phyloP scores from a whole-genome alignment of 2,888 invertebrate species.

The Lasioglossum pauxillum region DNA sequence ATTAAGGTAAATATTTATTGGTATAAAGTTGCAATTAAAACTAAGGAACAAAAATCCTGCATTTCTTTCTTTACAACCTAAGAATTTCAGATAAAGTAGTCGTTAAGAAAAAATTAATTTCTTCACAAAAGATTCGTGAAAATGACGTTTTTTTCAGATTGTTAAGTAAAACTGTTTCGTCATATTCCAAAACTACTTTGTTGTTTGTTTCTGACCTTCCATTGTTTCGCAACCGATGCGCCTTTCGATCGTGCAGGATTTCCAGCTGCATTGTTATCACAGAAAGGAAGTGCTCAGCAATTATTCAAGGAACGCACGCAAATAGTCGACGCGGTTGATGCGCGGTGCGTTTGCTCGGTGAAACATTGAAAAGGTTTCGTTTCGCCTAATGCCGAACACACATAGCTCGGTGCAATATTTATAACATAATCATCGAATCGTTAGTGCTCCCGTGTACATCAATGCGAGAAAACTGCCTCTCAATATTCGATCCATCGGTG shows the following conservation, averaged over 20 bases:
- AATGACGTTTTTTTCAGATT: no score
- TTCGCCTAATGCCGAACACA: constrained; percentile 31
- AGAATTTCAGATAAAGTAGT: no score
- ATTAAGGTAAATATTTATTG: no score
- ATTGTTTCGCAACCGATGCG: neutral
- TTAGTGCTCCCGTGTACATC: constrained; percentile 4
- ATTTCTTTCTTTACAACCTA: no score
- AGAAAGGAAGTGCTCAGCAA: neutral
- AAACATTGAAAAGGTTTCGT: constrained; percentile 56
- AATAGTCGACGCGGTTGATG: constrained; percentile 29
- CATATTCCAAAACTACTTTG: no score
- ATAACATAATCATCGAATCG: constrained; percentile 58
- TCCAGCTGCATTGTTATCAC: neutral
- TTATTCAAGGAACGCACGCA: constrained; percentile 32
- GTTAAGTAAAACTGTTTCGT: no score
- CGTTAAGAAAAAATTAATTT: no score
- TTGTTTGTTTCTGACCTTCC: neutral
- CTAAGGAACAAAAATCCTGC: no score
- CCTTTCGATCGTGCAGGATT: neutral
- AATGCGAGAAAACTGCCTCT: constrained; percentile 34
- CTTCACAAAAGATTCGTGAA: no score
- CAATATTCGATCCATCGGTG: constrained; percentile 39
- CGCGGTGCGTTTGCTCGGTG: constrained; percentile 33
- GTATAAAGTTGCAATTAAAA: no score
- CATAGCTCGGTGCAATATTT: constrained; percentile 53